Conservation (phyloP, 2,113 vertebrate genomes). For the Rafetus swinhoei region DNA sequence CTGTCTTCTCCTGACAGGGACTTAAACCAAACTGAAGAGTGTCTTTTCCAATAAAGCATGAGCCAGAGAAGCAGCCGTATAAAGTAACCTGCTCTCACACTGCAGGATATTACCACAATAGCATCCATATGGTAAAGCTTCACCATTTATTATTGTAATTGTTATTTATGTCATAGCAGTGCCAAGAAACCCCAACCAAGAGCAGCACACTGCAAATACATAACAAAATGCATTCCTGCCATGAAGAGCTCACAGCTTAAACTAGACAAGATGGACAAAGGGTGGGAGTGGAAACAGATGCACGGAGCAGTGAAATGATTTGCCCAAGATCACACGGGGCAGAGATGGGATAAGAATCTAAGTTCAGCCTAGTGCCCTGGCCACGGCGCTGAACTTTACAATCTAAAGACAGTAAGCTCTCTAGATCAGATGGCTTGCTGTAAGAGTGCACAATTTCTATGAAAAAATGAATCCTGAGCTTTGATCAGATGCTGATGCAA, state of each 20-base stretch:
- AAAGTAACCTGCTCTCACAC: constrained; percentile 3
- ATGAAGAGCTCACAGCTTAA: not conserved
- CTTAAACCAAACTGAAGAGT: not conserved
- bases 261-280: not conserved
- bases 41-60: not conserved
- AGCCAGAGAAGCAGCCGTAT: constrained; percentile 38
- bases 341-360: accelerated
- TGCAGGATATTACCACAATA: constrained; percentile 47
- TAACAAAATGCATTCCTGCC: not conserved
- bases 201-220: not conserved
- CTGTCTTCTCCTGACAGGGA: not conserved
- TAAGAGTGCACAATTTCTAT: not conserved
- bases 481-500: not conserved
- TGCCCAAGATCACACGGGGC: accelerated
- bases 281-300: not conserved
- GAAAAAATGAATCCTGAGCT: not conserved
- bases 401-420: not conserved
- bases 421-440: not conserved
- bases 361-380: accelerated
- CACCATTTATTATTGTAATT: constrained; percentile 48
- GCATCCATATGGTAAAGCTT: constrained; percentile 51
- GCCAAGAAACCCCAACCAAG: constrained; percentile 18
- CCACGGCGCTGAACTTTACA: accelerated
- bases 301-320: not conserved
- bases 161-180: constrained; percentile 35